phyloP scores from a whole-genome alignment of 2,113 vertebrate species.

The Galbula dea region DNA sequence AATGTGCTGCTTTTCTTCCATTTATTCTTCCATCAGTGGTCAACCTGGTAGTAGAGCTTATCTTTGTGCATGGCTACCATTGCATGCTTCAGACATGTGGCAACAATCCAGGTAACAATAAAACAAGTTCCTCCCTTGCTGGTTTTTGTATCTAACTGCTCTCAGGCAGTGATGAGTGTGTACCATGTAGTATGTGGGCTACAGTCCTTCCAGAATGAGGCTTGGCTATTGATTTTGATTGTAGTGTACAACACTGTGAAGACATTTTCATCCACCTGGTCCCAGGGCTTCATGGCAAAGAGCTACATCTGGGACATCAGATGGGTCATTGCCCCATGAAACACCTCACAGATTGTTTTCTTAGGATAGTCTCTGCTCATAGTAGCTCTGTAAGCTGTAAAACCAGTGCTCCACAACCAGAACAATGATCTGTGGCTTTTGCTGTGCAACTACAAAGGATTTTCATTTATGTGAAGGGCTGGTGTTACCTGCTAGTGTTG shows the following conservation, averaged over 20 bases:
- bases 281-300: background rate
- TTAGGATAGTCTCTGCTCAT: background rate
- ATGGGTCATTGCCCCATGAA: background rate
- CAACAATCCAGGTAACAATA: background rate
- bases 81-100: background rate
- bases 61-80: background rate
- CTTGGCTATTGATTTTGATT: background rate
- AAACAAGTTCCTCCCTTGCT: background rate
- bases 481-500: background rate
- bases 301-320: background rate
- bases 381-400: background rate
- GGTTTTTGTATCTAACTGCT: background rate
- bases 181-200: rapidly evolving
- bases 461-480: background rate
- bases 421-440: background rate
- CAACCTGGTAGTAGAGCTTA: background rate
- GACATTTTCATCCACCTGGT: background rate
- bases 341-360: background rate
- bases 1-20: background rate
- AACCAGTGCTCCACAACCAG: background rate
- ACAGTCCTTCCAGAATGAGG: background rate
- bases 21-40: background rate
- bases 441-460: background rate
- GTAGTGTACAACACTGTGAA: background rate
- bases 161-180: background rate